phyloP scores from a whole-genome alignment of 2,888 invertebrate species.

The Acronicta psi region DNA sequence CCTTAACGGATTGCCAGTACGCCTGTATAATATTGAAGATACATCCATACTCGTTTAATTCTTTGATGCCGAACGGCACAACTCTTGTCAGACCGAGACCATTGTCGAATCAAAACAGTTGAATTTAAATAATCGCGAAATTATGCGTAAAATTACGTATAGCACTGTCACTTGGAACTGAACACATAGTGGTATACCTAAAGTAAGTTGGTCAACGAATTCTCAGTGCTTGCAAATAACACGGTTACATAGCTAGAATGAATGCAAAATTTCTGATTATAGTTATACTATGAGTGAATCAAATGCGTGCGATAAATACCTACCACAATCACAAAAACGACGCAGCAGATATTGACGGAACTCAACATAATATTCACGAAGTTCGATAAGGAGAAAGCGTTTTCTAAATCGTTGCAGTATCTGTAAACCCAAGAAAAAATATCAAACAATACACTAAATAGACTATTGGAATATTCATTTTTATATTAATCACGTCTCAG shows the following conservation, averaged over 20 bases:
- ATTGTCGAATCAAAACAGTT: neutral
- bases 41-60: too few species aligned
- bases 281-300: conserved; percentile 29
- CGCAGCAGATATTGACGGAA: conserved; percentile 84
- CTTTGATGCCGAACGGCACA: too few species aligned
- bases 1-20: too few species aligned
- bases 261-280: conserved; percentile 12
- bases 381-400: conserved; percentile 79
- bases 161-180: too few species aligned
- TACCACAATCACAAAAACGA: conserved; percentile 83
- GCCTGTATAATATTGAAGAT: too few species aligned
- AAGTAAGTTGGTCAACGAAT: neutral
- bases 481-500: conserved; percentile 42
- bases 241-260: conserved; percentile 4
- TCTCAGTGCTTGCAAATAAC: conserved; percentile 6
- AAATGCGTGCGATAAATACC: conserved; percentile 50
- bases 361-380: conserved; percentile 81
- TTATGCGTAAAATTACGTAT: too few species aligned
- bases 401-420: conserved; percentile 82
- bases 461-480: conserved; percentile 32
- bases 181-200: neutral
- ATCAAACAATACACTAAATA: conserved; percentile 27
- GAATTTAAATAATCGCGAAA: too few species aligned
- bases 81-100: too few species aligned
- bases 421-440: conserved; percentile 65